phyloP scores from a whole-genome alignment of 2,113 vertebrate species.

The Delphinapterus leucas region DNA sequence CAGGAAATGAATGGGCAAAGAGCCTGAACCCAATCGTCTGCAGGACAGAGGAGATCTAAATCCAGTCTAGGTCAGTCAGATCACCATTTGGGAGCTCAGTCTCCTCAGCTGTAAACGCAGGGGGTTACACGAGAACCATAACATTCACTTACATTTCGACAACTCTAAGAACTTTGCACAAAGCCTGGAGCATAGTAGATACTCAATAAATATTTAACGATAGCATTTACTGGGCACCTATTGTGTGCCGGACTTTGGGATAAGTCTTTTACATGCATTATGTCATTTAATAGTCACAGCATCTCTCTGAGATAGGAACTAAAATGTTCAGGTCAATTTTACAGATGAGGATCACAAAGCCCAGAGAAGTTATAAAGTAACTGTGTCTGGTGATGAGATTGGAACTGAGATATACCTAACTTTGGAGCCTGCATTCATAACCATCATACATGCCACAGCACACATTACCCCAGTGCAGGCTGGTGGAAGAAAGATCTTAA shows the following conservation, averaged over 20 bases:
- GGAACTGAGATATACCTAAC: not conserved
- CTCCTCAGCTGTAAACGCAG: not conserved
- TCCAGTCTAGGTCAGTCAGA: not conserved
- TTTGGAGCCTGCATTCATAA: not conserved
- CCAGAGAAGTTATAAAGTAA: not conserved
- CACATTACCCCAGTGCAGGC: not conserved
- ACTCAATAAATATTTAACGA: conserved; percentile 2
- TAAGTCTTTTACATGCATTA: not conserved
- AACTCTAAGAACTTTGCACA: not conserved
- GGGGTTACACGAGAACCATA: not conserved
- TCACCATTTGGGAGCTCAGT: not conserved
- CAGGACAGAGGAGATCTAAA: not conserved
- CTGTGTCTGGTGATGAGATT: not conserved
- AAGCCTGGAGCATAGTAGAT: not conserved
- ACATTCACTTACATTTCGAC: not conserved
- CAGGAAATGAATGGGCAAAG: not conserved
- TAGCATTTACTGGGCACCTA: not conserved
- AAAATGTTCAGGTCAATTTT: not conserved
- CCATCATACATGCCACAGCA: not conserved
- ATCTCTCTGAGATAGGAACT: not conserved
- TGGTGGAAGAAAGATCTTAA: not conserved
- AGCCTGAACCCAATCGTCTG: not conserved
- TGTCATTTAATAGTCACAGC: not conserved
- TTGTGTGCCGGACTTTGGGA: not conserved
- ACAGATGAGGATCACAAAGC: not conserved